Evolutionary conservation across 2,113 vertebrate genomes (phyloP).

Genomic region (Tupaia chinensis): DNA sequence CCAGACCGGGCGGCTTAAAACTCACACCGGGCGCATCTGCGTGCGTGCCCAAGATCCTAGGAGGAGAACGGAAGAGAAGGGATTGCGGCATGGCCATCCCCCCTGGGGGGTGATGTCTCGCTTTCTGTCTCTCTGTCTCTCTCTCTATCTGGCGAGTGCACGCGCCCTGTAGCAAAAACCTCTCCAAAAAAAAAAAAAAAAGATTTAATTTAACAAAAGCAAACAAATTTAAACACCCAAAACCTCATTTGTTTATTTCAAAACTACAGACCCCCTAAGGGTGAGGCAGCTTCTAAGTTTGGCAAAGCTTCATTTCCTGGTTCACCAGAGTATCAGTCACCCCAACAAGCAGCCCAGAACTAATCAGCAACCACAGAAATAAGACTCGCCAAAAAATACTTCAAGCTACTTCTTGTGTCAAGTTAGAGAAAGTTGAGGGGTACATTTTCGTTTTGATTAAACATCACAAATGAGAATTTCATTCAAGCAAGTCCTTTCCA

Average conservation of each 20-base stretch:
- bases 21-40: too few species aligned
- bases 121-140: too few species aligned
- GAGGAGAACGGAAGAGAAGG: too few species aligned
- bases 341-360: not conserved
- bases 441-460: slow-evolving; percentile 69
- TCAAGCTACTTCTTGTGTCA: slow-evolving; percentile 57
- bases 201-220: slow-evolving; percentile 44
- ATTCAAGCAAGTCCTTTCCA: slow-evolving; percentile 68
- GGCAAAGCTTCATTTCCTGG: slow-evolving; percentile 41
- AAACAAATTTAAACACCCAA: slow-evolving; percentile 56
- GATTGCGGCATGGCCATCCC: too few species aligned
- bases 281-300: slow-evolving; percentile 40
- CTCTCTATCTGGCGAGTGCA: too few species aligned
- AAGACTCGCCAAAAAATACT: slow-evolving; percentile 46
- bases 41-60: too few species aligned
- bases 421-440: slow-evolving; percentile 24
- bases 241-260: not conserved
- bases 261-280: slow-evolving; percentile 7
- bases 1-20: too few species aligned
- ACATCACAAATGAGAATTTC: slow-evolving; percentile 65
- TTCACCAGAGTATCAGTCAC: slow-evolving; percentile 53
- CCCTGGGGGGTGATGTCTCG: too few species aligned
- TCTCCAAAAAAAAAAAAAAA: too few species aligned
- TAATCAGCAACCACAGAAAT: slow-evolving; percentile 50
- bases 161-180: too few species aligned